These are phyloP conservation scores for Actinia equina DNA, from an alignment of 64 coral and sea anemone genomes.

Conservation along the genomic window DNA sequence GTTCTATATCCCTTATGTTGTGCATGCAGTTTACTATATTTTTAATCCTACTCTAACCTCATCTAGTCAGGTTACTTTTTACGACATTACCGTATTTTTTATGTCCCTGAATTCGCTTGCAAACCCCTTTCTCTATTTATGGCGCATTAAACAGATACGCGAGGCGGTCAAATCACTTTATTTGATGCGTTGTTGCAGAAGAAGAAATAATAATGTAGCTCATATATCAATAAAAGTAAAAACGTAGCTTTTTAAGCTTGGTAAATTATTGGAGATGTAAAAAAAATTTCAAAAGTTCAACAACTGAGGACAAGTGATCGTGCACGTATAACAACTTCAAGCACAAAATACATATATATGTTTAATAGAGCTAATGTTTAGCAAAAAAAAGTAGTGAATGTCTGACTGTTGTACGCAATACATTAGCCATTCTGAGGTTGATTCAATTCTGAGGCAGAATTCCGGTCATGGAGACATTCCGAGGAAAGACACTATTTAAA, in stretches of 20 bases:
- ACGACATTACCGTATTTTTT: background rate
- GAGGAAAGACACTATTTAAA: too few species aligned
- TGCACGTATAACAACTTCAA: too few species aligned
- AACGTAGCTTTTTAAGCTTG: background rate
- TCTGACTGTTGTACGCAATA: too few species aligned
- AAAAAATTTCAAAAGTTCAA: too few species aligned
- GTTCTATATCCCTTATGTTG: background rate
- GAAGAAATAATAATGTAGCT: background rate
- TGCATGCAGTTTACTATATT: background rate
- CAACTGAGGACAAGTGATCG: too few species aligned
- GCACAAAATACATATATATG: too few species aligned
- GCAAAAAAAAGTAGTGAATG: too few species aligned
- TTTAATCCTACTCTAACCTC: background rate
- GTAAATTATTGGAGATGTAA: too few species aligned
- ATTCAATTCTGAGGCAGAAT: too few species aligned
- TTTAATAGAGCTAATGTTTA: too few species aligned
- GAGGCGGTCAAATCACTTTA: background rate
- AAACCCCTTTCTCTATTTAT: constrained; percentile 2
- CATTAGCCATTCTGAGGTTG: too few species aligned
- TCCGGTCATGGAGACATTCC: too few species aligned
- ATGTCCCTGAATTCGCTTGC: background rate
- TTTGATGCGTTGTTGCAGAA: background rate
- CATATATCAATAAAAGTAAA: background rate
- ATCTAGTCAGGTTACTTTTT: background rate
- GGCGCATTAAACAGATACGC: background rate